Evolutionary conservation across 2,797 vertebrate species (phyloP).

Genomic region (Syngnathus acus): DNA sequence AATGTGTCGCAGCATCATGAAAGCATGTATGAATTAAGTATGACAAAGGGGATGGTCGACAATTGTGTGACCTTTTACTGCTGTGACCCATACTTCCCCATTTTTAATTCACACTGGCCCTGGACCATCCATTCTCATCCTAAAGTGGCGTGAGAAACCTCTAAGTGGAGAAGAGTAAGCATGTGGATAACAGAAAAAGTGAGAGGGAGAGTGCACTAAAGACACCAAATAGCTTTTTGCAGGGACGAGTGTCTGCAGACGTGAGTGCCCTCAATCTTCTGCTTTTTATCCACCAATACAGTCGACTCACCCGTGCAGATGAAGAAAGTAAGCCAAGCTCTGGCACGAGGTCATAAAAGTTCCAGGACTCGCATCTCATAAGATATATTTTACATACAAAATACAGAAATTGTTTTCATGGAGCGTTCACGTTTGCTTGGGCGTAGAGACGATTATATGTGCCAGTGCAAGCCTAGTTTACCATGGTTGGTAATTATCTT

Average conservation of each 20-base stretch:
- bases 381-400: background rate
- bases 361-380: background rate
- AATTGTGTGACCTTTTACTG: slow-evolving; percentile 38
- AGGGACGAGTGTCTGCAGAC: slow-evolving; percentile 51
- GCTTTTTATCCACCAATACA: slow-evolving; percentile 36
- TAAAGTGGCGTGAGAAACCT: slow-evolving; percentile 22
- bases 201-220: slow-evolving; percentile 37
- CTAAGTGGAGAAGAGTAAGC: slow-evolving; percentile 26
- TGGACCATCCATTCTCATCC: slow-evolving; percentile 21
- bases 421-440: no score
- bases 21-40: slow-evolving; percentile 58
- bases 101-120: slow-evolving; percentile 37
- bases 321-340: slow-evolving; percentile 1
- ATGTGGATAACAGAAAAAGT: slow-evolving; percentile 44
- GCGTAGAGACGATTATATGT: no score
- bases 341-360: background rate
- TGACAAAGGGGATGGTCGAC: slow-evolving; percentile 26
- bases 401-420: no score
- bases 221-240: slow-evolving; percentile 71
- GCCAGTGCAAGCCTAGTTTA: no score
- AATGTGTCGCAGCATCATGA: slow-evolving; percentile 37
- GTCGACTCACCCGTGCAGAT: slow-evolving; percentile 9
- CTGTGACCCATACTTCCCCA: slow-evolving; percentile 23
- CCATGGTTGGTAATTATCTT: no score
- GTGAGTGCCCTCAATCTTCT: slow-evolving; percentile 36